Conservation (phyloP, 2,113 vertebrate species). For the Oostethus manadensis region DNA sequence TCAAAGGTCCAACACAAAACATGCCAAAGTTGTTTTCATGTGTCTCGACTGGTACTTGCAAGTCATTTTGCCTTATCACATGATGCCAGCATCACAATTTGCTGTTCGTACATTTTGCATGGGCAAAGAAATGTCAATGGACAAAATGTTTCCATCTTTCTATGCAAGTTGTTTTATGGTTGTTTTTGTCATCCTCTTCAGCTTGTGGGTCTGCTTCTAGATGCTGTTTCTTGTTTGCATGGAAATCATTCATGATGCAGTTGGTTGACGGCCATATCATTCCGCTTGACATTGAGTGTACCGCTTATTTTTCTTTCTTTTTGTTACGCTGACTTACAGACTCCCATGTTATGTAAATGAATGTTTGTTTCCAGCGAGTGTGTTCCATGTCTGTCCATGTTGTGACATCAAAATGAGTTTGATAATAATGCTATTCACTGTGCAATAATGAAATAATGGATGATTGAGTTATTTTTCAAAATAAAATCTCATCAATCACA, state of each 20-base stretch:
- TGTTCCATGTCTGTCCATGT: conserved; percentile 33
- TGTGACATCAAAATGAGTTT: conserved; percentile 35
- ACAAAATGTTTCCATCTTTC: conserved; percentile 50
- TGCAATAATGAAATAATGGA: conserved; percentile 36
- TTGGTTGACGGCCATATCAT: conserved; percentile 42
- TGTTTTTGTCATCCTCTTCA: conserved; percentile 26
- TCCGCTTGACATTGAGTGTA: conserved; percentile 36
- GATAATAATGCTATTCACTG: conserved; percentile 28
- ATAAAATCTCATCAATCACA: conserved; percentile 68
- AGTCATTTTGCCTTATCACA: conserved; percentile 14
- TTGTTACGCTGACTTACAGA: conserved; percentile 12
- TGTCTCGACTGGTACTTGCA: conserved; percentile 1
- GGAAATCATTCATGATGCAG: conserved; percentile 35
- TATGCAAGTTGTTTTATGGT: conserved; percentile 24
- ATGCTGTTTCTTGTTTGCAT: conserved; percentile 50
- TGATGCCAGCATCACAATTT: conserved; percentile 17
- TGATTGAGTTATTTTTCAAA: conserved; percentile 53
- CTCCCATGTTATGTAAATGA: conserved; percentile 22
- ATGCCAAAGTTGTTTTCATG: conserved; percentile 43
- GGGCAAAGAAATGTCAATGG: conserved; percentile 14
- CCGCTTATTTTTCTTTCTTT: conserved; percentile 22
- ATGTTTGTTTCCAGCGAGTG: conserved; percentile 23
- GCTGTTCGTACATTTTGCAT: conserved; percentile 45
- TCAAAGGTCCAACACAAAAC: neutral
- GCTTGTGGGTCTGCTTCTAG: conserved; percentile 27